Evolutionary conservation across 2,888 invertebrate genomes (phyloP).

Genomic region (Andrena minutula): DNA sequence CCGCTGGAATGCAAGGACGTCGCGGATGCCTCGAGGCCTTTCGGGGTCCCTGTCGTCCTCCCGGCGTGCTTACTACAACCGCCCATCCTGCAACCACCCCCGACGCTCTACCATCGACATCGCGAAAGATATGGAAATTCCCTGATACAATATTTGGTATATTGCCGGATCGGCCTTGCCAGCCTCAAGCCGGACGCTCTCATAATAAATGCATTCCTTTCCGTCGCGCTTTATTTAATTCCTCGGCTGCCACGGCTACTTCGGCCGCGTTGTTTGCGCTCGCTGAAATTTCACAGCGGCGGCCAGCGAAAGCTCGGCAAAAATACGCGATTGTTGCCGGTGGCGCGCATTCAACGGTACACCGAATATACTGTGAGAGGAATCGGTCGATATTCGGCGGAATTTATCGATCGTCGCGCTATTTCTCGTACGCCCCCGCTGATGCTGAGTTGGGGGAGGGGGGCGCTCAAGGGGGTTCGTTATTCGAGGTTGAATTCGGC

Average conservation of each 20-base stretch:
- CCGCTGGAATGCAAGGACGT: constrained; percentile 93
- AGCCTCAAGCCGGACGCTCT: constrained; percentile 28
- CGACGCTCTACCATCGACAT: constrained; percentile 50
- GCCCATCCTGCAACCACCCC: constrained; percentile 67
- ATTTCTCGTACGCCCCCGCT: not conserved
- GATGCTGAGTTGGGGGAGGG: not conserved
- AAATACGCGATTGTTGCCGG: constrained; percentile 12
- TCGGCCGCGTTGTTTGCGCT: constrained; percentile 21
- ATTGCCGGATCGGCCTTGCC: constrained; percentile 40
- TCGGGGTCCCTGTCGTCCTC: constrained; percentile 74
- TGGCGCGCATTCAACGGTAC: not conserved
- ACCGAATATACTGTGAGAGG: not conserved
- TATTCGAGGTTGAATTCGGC: not conserved
- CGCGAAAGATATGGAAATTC: constrained; percentile 58
- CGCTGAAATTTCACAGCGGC: not conserved
- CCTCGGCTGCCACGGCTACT: constrained; percentile 27
- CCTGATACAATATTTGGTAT: constrained; percentile 46
- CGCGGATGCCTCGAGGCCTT: constrained; percentile 89
- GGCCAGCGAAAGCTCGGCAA: not conserved
- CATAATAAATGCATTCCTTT: constrained; percentile 49
- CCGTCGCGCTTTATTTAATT: constrained; percentile 48
- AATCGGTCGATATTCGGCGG: not conserved
- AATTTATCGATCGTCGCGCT: constrained; percentile 12
- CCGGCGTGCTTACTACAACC: constrained; percentile 69
- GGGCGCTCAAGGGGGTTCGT: not conserved